phyloP scores from a whole-genome alignment of 2,113 vertebrate genomes.

The Tragelaphus imberbis region DNA sequence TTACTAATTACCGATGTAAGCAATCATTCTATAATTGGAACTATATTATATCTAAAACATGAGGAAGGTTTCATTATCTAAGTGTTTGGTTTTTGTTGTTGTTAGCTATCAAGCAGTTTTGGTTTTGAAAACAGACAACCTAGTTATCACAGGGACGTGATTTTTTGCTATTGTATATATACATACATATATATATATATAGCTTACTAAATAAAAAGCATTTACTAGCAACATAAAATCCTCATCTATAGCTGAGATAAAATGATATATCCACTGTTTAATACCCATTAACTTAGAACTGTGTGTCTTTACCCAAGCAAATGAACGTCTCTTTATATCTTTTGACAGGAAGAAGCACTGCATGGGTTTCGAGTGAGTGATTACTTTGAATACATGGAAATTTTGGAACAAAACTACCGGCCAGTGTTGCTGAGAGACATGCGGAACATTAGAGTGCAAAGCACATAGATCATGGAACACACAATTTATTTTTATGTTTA shows the following conservation, averaged over 20 bases:
- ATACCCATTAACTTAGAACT: too few species aligned
- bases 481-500: constrained; percentile 30
- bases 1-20: neutral
- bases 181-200: too few species aligned
- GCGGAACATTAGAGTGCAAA: constrained; percentile 78
- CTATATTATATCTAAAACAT: neutral
- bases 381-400: constrained; percentile 92
- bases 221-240: too few species aligned
- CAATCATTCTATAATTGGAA: neutral
- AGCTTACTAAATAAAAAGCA: too few species aligned
- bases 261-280: too few species aligned
- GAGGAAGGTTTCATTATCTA: neutral
- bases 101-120: too few species aligned
- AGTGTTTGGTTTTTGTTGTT: neutral
- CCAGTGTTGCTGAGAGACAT: constrained; percentile 87
- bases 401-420: constrained; percentile 87
- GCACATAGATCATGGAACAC: constrained; percentile 52
- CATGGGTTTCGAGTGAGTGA: constrained; percentile 87
- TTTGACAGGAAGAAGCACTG: constrained; percentile 92
- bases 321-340: constrained; percentile 49
- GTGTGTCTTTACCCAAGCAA: neutral
- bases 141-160: too few species aligned
- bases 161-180: too few species aligned
- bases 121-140: too few species aligned
- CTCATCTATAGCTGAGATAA: too few species aligned